These are phyloP conservation scores for Drosophila albomicans DNA, from an alignment of 1,140 invertebrate genomes.

Conservation along the genomic window DNA sequence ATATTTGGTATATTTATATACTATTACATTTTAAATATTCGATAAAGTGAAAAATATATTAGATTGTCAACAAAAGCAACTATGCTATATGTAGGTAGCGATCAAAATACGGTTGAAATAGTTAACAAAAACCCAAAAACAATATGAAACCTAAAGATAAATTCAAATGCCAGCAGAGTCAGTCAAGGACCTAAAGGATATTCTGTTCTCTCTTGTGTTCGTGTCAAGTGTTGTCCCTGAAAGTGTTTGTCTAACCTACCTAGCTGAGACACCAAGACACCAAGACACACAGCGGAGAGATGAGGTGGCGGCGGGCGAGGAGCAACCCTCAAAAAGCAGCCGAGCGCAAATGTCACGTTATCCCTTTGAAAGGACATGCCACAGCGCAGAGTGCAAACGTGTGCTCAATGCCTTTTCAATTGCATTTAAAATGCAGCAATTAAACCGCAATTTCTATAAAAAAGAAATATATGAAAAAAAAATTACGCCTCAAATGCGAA, in stretches of 20 bases:
- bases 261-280: neutral
- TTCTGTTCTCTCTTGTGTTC: neutral
- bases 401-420: slow-evolving; percentile 71
- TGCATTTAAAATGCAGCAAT: slow-evolving; percentile 78
- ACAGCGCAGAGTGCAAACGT: slow-evolving; percentile 37
- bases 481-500: slow-evolving; percentile 55
- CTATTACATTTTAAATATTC: too few species aligned
- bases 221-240: slow-evolving; percentile 42
- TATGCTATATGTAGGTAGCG: too few species aligned
- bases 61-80: too few species aligned
- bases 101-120: too few species aligned
- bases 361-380: slow-evolving; percentile 62
- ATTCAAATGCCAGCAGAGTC: slow-evolving; percentile 9
- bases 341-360: slow-evolving; percentile 67
- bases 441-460: slow-evolving; percentile 81
- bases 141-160: neutral
- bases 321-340: slow-evolving; percentile 11
- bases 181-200: neutral
- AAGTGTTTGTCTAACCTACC: slow-evolving; percentile 34
- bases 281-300: neutral
- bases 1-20: too few species aligned
- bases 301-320: neutral
- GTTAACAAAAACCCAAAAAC: neutral
- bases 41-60: too few species aligned
- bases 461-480: slow-evolving; percentile 47